Percentiles rank a stretch among this genome's conserved stretches.
Evolutionary conservation across 1,140 invertebrate genomes (phyloP).

Genomic region (Bombus picipes): DNA sequence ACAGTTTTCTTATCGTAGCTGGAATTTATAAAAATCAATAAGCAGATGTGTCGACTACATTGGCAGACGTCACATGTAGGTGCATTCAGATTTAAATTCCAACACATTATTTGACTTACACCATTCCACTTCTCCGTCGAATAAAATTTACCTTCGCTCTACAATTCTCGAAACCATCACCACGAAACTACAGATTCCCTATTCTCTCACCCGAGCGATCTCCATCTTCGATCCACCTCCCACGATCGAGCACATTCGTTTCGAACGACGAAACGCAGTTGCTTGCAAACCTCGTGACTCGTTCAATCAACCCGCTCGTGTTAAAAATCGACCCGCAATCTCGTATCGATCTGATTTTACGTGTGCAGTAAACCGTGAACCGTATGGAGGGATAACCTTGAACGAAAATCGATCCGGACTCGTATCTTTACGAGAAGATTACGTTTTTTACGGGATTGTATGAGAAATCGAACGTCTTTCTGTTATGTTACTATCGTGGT

Average conservation of each 20-base stretch:
- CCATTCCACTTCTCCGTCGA: too few relatives aligned
- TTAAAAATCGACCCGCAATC: not conserved
- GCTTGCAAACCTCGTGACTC: too few relatives aligned
- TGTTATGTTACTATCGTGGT: slow-evolving; percentile 3
- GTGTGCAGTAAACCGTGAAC: not conserved
- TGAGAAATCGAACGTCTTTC: not conserved
- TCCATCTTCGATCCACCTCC: not conserved
- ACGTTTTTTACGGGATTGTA: not conserved
- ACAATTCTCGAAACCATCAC: too few relatives aligned
- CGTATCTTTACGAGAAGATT: slow-evolving; percentile 33
- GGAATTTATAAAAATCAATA: too few relatives aligned
- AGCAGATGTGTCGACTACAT: not conserved
- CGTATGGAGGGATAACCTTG: slow-evolving; percentile 10
- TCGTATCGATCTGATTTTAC: not conserved
- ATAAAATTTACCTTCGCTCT: not conserved
- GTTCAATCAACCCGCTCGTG: slow-evolving; percentile 3
- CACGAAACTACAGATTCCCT: not conserved
- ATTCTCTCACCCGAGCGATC: not conserved
- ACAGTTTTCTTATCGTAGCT: too few relatives aligned
- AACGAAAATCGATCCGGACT: slow-evolving; percentile 9
- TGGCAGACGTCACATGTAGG: not conserved
- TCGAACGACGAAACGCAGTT: not conserved
- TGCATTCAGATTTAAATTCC: not conserved
- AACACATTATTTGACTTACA: not conserved
- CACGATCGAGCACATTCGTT: not conserved